phyloP scores from a whole-genome alignment of 2,113 vertebrate species.

The Herpailurus yagouaroundi region DNA sequence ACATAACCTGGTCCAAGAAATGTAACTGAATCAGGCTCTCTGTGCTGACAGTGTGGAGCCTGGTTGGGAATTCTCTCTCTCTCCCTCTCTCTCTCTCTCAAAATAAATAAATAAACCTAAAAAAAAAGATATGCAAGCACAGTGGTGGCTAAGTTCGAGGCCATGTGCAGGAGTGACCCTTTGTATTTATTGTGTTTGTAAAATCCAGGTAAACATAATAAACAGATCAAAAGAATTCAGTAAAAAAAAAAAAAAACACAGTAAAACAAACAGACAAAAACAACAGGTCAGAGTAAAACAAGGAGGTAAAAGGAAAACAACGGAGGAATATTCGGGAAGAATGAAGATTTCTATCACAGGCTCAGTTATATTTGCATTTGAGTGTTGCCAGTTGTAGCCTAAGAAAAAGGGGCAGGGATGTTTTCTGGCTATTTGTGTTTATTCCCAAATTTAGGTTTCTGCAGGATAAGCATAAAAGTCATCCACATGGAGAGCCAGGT shows the following conservation, averaged over 20 bases:
- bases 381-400: background rate
- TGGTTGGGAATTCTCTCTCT: too few relatives aligned
- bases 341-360: background rate
- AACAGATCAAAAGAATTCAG: background rate
- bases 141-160: background rate
- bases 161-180: background rate
- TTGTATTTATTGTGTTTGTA: background rate
- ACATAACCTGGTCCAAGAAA: background rate
- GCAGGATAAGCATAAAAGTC: background rate
- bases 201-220: background rate
- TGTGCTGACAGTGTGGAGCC: too few relatives aligned
- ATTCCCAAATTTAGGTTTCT: background rate
- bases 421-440: background rate
- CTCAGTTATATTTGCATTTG: background rate
- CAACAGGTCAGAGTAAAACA: background rate
- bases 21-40: background rate
- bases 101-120: too few relatives aligned
- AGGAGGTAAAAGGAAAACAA: background rate
- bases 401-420: background rate
- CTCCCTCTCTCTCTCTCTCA: too few relatives aligned
- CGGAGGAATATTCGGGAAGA: background rate
- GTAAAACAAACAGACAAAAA: too few relatives aligned
- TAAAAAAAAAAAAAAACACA: background rate
- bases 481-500: background rate
- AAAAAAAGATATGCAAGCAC: background rate